Base-by-base conservation (phyloP, 2,888 invertebrate species). In the Lydus trimaculatus region DNA sequence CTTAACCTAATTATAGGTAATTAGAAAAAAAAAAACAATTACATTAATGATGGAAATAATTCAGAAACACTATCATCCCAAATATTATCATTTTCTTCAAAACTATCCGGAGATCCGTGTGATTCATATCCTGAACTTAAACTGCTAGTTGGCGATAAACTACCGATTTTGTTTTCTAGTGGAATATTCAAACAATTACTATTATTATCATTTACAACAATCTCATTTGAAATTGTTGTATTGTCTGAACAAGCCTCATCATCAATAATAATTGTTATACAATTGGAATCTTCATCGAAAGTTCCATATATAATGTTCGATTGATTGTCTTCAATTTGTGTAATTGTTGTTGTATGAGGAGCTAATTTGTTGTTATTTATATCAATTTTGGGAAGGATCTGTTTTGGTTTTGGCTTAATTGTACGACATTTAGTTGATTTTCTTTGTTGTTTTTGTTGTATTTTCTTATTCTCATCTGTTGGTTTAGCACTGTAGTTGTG, bases 11-110 rank as follows among this genome's bases (percentile, higher is more conserved):
- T n/a, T 33, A 28, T 58, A 64, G 17, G 15, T 66, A 80, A 65
- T 58, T 63, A 60, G 23, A 31, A 61, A 7, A 25, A n/a, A 31
- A 4, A 43, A 39, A 23, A 25, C 5, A 67, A 72, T 86, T 87
- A 93, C 64, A 91, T 88, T 79, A 94, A 86, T 71, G 89, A 90
- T 43, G 94, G 94, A 85, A 94, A 94, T 76, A 94, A 85, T 85
- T 94, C 93, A 71, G 92, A 90, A 78, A 94, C 90, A 76, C 91
- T 91, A 80, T 90, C 91, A 80, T 92, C 91, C 92, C 92, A 93
- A 79, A 91, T 87, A 81, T 92, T 91, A 5, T 84, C 81, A 23
- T 84, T 62, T 52, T 68, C 69, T 68, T 75, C 75, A 2, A 58
- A 73, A 75, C 80, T 79, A 60, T 75, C 72, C 1, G 91, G 91